Evolutionary conservation across 1,140 invertebrate genomes (phyloP), one percentile per base, ranked within the genome.

Genomic region (Archegozetes longisetosus): DNA sequence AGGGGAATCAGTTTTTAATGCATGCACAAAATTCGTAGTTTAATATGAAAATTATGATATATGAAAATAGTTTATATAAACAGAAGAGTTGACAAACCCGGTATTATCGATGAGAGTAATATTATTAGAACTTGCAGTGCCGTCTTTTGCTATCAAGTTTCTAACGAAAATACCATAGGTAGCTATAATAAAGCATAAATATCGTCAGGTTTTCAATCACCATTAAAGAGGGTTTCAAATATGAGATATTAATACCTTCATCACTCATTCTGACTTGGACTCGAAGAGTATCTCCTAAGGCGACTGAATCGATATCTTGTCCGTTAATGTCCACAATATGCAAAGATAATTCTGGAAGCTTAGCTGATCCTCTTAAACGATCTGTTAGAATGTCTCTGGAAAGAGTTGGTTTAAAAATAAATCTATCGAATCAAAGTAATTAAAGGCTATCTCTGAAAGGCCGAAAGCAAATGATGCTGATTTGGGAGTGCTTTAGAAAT

Each of bases 141-240:
- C 47, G 46, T 65, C 64, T 48, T 61, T 65, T 9, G 64, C 64
- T 3, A 65, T 48, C 17, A 65, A 25, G 53, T 65, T 65, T 22
- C 59, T 22, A 3, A 65, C 59, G 56, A 65, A 65, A 26, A 65
- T 61, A 12, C 64, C 64, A 53, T 65, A 94, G 1, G 89, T 66
- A 24, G 27, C 28, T 40, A 40, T 9, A 40, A 40, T 9, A 9
- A 40, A 59, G 22, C 29, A 51, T 25, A 49, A 29, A n/a, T n/a
- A n/a, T n/a, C n/a, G n/a, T n/a, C n/a, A n/a, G n/a, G n/a, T n/a
- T n/a, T n/a, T n/a, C n/a, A n/a, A n/a, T n/a, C n/a, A n/a, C n/a
- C n/a, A n/a, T n/a, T n/a, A n/a, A n/a, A n/a, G n/a, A n/a, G n/a
- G n/a, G n/a, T n/a, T n/a, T n/a, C n/a, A n/a, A n/a, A n/a, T n/a